Conservation (phyloP, 2,113 vertebrate species). For the Myodes glareolus region DNA sequence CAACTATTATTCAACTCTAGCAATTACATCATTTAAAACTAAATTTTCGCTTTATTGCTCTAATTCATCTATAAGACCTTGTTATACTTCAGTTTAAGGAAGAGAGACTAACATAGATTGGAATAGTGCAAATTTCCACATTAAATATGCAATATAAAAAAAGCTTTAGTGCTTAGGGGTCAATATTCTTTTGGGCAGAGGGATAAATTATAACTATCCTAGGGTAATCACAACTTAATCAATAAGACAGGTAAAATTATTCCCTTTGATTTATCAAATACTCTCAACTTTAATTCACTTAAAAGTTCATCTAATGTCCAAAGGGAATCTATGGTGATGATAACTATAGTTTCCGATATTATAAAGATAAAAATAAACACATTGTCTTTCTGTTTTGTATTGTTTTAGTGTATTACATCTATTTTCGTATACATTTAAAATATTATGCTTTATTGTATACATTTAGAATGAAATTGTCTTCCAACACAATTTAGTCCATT, state of each 20-base stretch:
- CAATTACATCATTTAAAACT: conserved; percentile 54
- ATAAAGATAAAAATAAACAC: not conserved
- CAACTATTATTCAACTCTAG: not conserved
- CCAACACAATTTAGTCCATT: not conserved
- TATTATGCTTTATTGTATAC: not conserved
- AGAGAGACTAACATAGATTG: conserved; percentile 20
- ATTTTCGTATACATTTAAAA: not conserved
- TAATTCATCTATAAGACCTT: conserved; percentile 13
- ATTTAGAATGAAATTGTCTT: conserved; percentile 43
- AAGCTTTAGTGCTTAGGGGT: not conserved
- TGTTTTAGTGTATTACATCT: not conserved
- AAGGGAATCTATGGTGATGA: not conserved
- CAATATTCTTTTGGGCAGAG: conserved; percentile 24
- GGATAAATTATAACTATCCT: conserved; percentile 26
- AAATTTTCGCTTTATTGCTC: conserved; percentile 48
- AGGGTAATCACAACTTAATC: not conserved
- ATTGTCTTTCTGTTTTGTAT: not conserved
- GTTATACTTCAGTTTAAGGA: not conserved
- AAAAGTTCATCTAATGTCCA: not conserved
- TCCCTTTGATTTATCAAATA: not conserved
- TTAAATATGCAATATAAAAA: conserved; percentile 24
- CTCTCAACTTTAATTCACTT: not conserved
- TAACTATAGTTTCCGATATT: conserved; percentile 2
- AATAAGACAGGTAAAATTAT: conserved; percentile 3
- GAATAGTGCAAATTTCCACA: conserved; percentile 5